Evolutionary conservation across 1,140 invertebrate species (phyloP).

Genomic region (Macrobrachium nipponense): DNA sequence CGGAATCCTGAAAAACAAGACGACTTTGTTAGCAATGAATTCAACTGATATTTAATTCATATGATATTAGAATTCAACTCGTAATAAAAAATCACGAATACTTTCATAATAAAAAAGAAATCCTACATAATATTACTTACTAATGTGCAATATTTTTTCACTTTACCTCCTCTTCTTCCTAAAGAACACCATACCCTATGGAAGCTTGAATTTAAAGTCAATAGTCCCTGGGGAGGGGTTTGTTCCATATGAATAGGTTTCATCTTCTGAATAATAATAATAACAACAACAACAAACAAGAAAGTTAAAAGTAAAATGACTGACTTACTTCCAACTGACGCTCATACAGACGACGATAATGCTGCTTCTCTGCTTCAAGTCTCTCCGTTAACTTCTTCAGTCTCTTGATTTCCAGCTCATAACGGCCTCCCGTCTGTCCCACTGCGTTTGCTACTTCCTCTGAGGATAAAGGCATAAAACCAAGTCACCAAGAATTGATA

Average conservation of each 20-base stretch:
- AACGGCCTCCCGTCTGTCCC: slow-evolving; percentile 43
- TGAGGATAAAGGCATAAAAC: not conserved
- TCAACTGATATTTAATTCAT: too few relatives aligned
- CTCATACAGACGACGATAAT: slow-evolving; percentile 43
- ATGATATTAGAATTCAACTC: too few relatives aligned
- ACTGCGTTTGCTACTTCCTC: slow-evolving; percentile 52
- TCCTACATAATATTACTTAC: too few relatives aligned
- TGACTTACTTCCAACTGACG: slow-evolving; percentile 34
- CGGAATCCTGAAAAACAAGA: slow-evolving; percentile 29
- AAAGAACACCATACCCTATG: too few relatives aligned
- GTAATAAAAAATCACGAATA: too few relatives aligned
- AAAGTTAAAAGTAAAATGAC: too few relatives aligned
- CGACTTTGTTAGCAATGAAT: not conserved
- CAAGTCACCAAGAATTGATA: not conserved
- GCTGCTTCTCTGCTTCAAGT: slow-evolving; percentile 41
- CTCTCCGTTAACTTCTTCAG: slow-evolving; percentile 46
- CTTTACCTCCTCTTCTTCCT: too few relatives aligned
- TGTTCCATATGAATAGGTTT: too few relatives aligned
- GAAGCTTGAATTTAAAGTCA: not conserved
- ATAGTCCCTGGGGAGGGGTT: too few relatives aligned
- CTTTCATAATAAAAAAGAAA: too few relatives aligned
- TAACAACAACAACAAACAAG: not conserved
- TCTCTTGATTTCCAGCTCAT: slow-evolving; percentile 49
- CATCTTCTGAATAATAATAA: too few relatives aligned
- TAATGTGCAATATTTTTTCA: too few relatives aligned